Evolutionary conservation across 2,797 vertebrate species (phyloP).

Genomic region (Trematomus bernacchii): DNA sequence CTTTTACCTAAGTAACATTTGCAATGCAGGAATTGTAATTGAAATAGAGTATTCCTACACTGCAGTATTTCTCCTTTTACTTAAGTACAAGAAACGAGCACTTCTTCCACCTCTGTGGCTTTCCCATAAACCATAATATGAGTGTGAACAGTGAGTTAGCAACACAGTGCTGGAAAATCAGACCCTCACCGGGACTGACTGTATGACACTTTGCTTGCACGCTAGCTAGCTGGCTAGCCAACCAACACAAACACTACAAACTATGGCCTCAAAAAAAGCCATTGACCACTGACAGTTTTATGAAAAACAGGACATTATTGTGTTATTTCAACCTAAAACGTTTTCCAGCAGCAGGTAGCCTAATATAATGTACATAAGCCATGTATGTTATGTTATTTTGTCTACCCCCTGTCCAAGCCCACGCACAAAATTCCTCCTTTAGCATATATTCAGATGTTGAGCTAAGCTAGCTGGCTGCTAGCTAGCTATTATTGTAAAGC

Average conservation of each 20-base stretch:
- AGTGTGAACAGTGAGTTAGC: not conserved
- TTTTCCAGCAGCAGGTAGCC: not conserved
- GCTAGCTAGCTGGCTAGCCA: conserved; percentile 33
- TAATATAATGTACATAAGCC: not conserved
- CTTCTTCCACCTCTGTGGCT: not conserved
- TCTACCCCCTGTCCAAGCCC: conserved; percentile 35
- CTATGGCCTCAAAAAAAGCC: not conserved
- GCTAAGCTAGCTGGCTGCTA: conserved; percentile 47
- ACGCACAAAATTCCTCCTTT: conserved; percentile 46
- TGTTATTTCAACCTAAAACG: not conserved
- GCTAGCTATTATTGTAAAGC: not conserved
- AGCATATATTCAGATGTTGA: conserved; percentile 7
- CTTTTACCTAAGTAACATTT: no score
- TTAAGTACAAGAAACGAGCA: no score
- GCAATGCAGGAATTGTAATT: no score
- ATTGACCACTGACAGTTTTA: not conserved
- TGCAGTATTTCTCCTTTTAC: no score
- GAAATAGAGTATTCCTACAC: no score
- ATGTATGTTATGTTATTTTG: conserved; percentile 2
- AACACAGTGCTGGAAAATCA: not conserved
- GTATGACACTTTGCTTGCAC: conserved; percentile 7
- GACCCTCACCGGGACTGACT: not conserved
- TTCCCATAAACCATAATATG: not conserved
- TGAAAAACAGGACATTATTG: not conserved
- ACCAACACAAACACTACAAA: conserved; percentile 13